Evolutionary conservation across 1,140 invertebrate genomes (phyloP), one percentile per base, ranked within the genome.

Genomic region (Brachionus rubens): DNA sequence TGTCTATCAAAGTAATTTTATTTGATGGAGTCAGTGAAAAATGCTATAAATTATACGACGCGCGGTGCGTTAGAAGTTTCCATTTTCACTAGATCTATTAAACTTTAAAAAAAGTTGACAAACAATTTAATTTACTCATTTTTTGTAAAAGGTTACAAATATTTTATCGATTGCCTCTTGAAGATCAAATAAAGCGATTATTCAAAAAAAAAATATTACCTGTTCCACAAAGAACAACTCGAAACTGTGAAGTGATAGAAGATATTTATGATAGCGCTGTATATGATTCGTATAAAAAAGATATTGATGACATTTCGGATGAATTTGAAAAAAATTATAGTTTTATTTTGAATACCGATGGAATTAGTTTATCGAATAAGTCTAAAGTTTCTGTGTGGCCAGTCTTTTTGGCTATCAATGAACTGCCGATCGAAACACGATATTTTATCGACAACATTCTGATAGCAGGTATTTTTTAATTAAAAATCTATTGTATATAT

Each of bases 401-500:
- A 19, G 10, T 48, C 3, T 48, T 14, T 48, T 21, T 48, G 7
- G 47, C 47, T 6, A 48, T 48, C 7, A 48, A 48, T 48, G 47
- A 48, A 16, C n/a, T 48, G 24, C 47, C 47, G 7, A 48, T 48
- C 16, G n/a, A 48, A 48, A 48, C 47, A n/a, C 16, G 47, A 21
- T 48, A 48, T 48, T 48, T 14, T 48, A 48, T 48, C 3, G 47
- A 48, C 47, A 48, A 48, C 24, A 48, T 48, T 48, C 47, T 48
- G 7, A 48, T 48, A 48, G 47, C 47, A 48, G 47, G 47, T 48
- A 48, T n/a, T n/a, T n/a, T n/a, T n/a, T n/a, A n/a, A n/a, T n/a
- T n/a, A n/a, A n/a, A n/a, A n/a, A n/a, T n/a, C n/a, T n/a, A n/a
- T n/a, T n/a, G n/a, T n/a, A n/a, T n/a, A n/a, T n/a, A n/a, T n/a